phyloP scores from a whole-genome alignment of 1,140 invertebrate genomes.

The Cepaea nemoralis region DNA sequence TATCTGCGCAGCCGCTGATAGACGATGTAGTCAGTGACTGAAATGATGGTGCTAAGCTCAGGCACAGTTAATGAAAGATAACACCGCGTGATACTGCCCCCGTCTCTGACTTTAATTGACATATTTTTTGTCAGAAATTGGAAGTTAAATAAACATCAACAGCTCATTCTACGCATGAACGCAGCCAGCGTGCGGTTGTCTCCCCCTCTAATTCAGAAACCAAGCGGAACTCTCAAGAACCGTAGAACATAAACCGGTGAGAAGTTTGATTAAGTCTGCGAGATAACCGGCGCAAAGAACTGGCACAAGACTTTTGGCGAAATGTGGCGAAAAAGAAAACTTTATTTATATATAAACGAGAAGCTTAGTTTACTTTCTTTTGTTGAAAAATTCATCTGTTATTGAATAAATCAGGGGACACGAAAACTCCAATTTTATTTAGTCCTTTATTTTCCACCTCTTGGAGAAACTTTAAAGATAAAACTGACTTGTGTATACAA shows the following conservation, averaged over 20 bases:
- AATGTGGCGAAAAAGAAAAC: not conserved
- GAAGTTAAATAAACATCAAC: constrained; percentile 6
- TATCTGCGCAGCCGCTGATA: not conserved
- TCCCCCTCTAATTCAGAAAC: constrained; percentile 2
- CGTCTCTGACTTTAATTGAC: not conserved
- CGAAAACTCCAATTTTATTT: too few relatives aligned
- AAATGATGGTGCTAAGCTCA: not conserved
- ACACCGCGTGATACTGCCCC: not conserved
- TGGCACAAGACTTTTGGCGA: not conserved
- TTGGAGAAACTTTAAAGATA: too few relatives aligned
- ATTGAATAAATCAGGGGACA: not conserved
- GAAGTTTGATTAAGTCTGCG: not conserved
- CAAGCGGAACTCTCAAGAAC: constrained; percentile 1
- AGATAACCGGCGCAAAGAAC: not conserved
- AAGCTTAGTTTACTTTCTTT: not conserved
- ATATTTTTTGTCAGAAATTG: not conserved
- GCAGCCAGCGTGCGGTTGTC: not conserved
- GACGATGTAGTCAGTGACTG: not conserved
- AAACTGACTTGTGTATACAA: too few relatives aligned
- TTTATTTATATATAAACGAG: too few relatives aligned
- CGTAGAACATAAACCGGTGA: not conserved
- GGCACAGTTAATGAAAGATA: not conserved
- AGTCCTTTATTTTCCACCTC: too few relatives aligned
- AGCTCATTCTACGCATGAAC: not conserved
- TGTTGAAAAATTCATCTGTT: constrained; percentile 2